A percentile compares a stretch with the other conserved stretches of the same genome.
phyloP scores from a whole-genome alignment of 2,797 vertebrate genomes.

The Adelosebastes latens region DNA sequence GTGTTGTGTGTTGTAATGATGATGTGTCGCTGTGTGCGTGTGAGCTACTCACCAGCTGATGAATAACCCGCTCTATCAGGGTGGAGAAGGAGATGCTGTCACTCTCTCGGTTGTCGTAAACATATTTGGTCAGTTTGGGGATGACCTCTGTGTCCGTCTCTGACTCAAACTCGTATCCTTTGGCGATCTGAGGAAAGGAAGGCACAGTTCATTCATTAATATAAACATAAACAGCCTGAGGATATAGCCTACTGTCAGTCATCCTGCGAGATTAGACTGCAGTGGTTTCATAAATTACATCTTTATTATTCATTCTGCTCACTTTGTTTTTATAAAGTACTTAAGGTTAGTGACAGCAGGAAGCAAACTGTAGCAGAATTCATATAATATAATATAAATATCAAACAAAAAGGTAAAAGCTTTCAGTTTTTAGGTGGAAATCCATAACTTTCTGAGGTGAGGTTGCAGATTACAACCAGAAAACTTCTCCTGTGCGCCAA shows the following conservation, averaged over 20 bases:
- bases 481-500: background rate
- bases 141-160: conserved; percentile 98
- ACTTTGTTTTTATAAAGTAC: background rate
- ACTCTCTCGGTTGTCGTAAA: conserved; percentile 93
- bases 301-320: background rate
- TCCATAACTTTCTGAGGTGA: background rate
- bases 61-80: conserved; percentile 93
- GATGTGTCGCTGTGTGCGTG: background rate
- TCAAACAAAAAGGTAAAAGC: background rate
- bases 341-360: background rate
- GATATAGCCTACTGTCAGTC: background rate
- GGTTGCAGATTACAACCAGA: background rate
- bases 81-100: conserved; percentile 89
- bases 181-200: conserved; percentile 84
- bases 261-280: background rate
- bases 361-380: background rate
- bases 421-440: background rate
- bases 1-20: background rate
- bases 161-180: conserved; percentile 96
- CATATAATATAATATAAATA: background rate
- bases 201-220: background rate
- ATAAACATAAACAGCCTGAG: background rate
- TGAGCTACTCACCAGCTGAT: conserved; percentile 90
- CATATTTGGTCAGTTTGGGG: conserved; percentile 95
- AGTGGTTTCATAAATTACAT: no score